phyloP scores from a whole-genome alignment of 2,888 invertebrate genomes.

The Pristionchus entomophagus region DNA sequence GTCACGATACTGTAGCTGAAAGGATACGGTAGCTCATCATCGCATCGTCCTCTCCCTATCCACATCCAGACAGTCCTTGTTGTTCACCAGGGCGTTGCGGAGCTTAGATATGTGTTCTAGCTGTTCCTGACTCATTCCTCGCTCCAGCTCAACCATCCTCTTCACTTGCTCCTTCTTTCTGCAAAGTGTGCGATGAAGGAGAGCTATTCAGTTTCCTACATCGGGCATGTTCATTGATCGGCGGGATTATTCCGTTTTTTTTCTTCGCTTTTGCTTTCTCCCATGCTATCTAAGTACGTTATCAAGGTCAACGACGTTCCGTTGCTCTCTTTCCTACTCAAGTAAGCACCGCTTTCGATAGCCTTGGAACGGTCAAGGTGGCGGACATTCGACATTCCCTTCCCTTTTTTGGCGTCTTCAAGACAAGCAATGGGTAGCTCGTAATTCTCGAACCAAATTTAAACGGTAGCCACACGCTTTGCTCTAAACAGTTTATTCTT shows the following conservation, averaged over 20 bases:
- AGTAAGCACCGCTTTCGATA: neutral
- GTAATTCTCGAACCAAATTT: neutral
- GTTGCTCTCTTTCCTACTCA: neutral
- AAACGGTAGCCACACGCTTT: neutral
- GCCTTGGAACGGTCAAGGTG: slow-evolving; percentile 42
- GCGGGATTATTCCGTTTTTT: too few species aligned
- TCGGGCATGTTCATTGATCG: neutral
- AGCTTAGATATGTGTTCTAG: neutral
- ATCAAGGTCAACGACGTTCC: slow-evolving; percentile 15
- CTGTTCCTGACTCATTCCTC: slow-evolving; percentile 32
- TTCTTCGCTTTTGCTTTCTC: neutral
- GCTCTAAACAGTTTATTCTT: slow-evolving; percentile 18
- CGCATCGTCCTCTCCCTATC: slow-evolving; percentile 1
- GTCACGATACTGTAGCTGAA: neutral
- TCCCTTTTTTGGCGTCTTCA: neutral
- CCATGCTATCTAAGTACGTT: neutral
- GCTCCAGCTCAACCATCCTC: slow-evolving; percentile 19
- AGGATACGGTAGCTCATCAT: neutral
- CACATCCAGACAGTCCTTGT: neutral
- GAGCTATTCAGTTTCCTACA: neutral
- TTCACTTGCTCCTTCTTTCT: slow-evolving; percentile 30
- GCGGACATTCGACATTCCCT: neutral
- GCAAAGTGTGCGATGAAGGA: neutral
- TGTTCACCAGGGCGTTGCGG: neutral
- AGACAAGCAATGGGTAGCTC: neutral